phyloP scores from a whole-genome alignment of 2,888 invertebrate species.

The Podabrus alpinus region DNA sequence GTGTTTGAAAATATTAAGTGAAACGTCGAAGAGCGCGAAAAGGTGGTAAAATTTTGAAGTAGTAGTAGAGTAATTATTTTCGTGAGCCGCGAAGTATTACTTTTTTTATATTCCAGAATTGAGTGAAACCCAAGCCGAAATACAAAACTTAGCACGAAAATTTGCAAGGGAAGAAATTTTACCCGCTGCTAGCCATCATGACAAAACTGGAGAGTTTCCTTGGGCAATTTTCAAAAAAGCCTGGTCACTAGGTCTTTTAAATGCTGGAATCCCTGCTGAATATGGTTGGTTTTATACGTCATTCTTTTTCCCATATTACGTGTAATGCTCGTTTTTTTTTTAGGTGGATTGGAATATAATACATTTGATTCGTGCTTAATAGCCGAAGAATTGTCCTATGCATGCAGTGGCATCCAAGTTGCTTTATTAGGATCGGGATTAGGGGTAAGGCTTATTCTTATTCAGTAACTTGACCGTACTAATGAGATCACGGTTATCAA shows the following conservation, averaged over 20 bases:
- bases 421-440: slow-evolving; percentile 85
- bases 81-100: no score
- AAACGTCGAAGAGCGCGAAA: not conserved
- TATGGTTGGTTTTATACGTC: slow-evolving; percentile 63
- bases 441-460: slow-evolving; percentile 62
- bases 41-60: not conserved
- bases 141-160: slow-evolving; percentile 82
- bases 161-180: slow-evolving; percentile 92
- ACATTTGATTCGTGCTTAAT: slow-evolving; percentile 78
- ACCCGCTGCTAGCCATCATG: slow-evolving; percentile 86
- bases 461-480: no score
- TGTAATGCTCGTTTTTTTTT: slow-evolving; percentile 29
- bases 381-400: slow-evolving; percentile 86
- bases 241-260: slow-evolving; percentile 85
- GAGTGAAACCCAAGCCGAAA: slow-evolving; percentile 74
- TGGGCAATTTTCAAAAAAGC: slow-evolving; percentile 96
- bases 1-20: not conserved
- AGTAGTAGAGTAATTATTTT: no score
- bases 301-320: not conserved
- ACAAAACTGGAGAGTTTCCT: slow-evolving; percentile 90
- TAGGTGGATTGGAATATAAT: slow-evolving; percentile 76
- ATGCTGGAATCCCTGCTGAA: slow-evolving; percentile 80
- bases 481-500: no score
- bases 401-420: slow-evolving; percentile 87
- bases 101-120: slow-evolving; percentile 54